Percentiles rank a stretch among this genome's conserved stretches.
Evolutionary conservation across 2,888 invertebrate genomes (phyloP).

Genomic region (Drosophila nigritarsus): DNA sequence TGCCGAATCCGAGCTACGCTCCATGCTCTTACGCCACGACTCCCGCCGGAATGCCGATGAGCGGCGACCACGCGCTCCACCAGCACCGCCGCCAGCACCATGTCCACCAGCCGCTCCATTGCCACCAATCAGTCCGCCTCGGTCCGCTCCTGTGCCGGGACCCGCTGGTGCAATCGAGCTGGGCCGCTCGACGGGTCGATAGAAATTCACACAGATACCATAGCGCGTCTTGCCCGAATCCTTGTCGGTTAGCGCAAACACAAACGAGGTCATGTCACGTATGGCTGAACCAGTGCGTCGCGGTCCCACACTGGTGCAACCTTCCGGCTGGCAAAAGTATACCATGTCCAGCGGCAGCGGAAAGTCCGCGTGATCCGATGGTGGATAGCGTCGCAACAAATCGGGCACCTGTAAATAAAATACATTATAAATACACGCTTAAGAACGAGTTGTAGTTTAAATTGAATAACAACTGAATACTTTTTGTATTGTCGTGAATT

Average conservation of each 20-base stretch:
- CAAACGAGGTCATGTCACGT: constrained; percentile 97
- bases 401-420: constrained; percentile 92
- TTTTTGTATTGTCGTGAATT: not conserved
- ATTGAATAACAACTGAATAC: not conserved
- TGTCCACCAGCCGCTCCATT: constrained; percentile 41
- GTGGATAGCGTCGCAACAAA: constrained; percentile 96
- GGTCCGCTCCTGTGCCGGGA: constrained; percentile 23
- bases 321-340: constrained; percentile 99
- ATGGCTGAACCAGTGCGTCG: constrained; percentile 90
- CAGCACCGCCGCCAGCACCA: constrained; percentile 42
- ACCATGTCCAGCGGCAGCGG: constrained; percentile 99
- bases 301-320: constrained; percentile 96
- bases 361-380: constrained; percentile 98
- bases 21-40: constrained; percentile 96
- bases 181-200: constrained; percentile 93
- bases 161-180: constrained; percentile 42
- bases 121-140: constrained; percentile 55
- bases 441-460: not conserved
- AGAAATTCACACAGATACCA: constrained; percentile 99
- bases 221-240: constrained; percentile 98
- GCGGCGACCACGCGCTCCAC: constrained; percentile 82
- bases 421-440: not conserved
- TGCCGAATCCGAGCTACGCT: constrained; percentile 95
- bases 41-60: constrained; percentile 90
- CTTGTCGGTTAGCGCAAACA: constrained; percentile 99